Evolutionary conservation across 1,140 invertebrate genomes (phyloP), one percentile per base, ranked within the genome.

Genomic region (Aphaenogaster ashmeadi): DNA sequence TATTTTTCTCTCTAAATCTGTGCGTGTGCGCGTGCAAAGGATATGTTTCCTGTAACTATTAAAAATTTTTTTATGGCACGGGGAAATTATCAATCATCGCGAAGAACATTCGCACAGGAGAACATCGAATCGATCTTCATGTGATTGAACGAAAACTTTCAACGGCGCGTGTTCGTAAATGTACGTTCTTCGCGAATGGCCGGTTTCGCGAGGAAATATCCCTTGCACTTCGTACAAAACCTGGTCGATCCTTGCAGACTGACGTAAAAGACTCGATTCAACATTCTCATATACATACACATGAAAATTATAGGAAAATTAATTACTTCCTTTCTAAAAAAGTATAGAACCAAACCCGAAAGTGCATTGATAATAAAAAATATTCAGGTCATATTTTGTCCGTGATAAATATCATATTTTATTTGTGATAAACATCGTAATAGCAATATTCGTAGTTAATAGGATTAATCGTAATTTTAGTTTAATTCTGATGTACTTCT

Each of bases 91-190:
- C 52, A 78, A 62, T 77, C 38, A 47, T 47, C 5, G 11, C 3
- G 38, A 47, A 41, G n/a, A 77, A 41, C 36, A 75, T 13, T 56
- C 6, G 18, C 9, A 21, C 8, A 15, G 6, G 33, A 56, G 5
- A 64, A 15, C 41, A 1, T 62, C 52, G 13, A 64, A 78, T 62
- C 41, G 58, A 78, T 78, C n/a, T 78, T 47, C 27, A 1, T 15
- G 8, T 50, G 18, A 47, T 62, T 62, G 41, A 77, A 77, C 8
- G 15, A 15, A 2, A 60, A 44, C 27, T 78, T 44, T 78, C 58
- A 62, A 7, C 15, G 8, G 54, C 54, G 52, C 33, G 15, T 74
- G 71, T 54, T 74, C 15, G 71, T 9, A 18, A 72, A 27, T 58
- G n/a, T 44, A 56, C 3, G 9, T 38, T 58, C 18, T 7, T 60